Conservation (phyloP, 2,797 vertebrate genomes). For the Enteromius trimaculatus region DNA sequence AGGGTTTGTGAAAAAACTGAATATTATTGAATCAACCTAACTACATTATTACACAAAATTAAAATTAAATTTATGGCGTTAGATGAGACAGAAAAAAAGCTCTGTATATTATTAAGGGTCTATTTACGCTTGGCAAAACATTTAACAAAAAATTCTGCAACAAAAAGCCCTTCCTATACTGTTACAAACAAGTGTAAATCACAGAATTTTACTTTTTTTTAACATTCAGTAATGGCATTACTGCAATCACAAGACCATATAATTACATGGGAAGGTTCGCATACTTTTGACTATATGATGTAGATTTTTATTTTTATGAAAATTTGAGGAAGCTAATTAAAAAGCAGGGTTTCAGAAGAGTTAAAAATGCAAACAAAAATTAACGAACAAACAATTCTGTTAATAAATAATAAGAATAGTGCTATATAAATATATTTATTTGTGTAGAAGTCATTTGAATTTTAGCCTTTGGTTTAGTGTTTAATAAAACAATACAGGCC, state of each 20-base stretch:
- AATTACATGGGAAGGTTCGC: neutral
- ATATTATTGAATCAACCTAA: neutral
- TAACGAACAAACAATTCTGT: no score
- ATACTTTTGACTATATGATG: neutral
- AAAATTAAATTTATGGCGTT: neutral
- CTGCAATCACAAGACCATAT: neutral
- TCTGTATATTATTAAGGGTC: neutral
- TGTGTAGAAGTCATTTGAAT: no score
- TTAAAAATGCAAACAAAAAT: neutral
- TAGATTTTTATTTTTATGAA: neutral
- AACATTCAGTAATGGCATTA: neutral
- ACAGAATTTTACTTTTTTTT: neutral
- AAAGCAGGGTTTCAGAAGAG: neutral
- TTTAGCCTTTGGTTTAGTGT: neutral
- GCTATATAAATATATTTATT: no score
- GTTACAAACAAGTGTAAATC: neutral
- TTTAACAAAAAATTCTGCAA: neutral
- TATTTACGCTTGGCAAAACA: no score
- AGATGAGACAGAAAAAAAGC: neutral
- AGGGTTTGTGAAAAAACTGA: neutral
- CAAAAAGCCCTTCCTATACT: no score
- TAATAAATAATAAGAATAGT: no score
- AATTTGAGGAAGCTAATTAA: neutral
- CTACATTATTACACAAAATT: neutral
- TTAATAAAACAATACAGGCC: neutral